phyloP scores from a whole-genome alignment of 2,888 invertebrate species.

The Torymus aiolomorphi region DNA sequence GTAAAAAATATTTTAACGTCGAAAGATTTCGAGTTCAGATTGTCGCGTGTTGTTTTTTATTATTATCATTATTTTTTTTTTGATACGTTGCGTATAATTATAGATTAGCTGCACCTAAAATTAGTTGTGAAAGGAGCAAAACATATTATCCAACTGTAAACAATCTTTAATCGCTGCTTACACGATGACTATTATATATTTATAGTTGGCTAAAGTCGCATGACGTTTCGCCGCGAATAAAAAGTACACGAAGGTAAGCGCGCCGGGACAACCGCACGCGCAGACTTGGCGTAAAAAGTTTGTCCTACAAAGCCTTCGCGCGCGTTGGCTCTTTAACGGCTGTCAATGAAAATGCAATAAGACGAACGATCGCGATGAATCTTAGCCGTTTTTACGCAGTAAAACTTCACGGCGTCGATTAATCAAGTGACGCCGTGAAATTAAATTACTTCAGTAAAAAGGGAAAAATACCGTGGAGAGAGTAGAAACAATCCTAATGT shows the following conservation, averaged over 20 bases:
- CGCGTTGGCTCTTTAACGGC: conserved; percentile 43
- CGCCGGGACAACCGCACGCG: neutral
- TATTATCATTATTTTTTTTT: no score
- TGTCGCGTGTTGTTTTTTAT: no score
- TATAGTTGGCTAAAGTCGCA: neutral
- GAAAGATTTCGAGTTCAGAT: no score
- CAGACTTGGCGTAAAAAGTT: conserved; percentile 23
- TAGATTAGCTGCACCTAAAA: no score
- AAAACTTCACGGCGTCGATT: neutral
- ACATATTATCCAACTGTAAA: neutral
- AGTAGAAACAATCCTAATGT: no score
- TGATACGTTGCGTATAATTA: no score
- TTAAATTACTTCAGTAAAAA: neutral
- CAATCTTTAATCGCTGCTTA: conserved; percentile 8
- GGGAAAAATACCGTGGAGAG: no score
- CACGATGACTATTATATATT: conserved; percentile 19
- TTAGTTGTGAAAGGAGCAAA: no score
- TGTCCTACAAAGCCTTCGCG: conserved; percentile 23
- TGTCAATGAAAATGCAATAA: conserved; percentile 30
- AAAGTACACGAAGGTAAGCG: neutral
- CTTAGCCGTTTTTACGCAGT: neutral
- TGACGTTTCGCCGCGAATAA: no score
- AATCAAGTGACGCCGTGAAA: conserved; percentile 21
- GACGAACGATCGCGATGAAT: neutral
- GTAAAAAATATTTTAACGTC: no score